These are phyloP conservation scores for Pantelozetes paolii DNA, from an alignment of 2,888 invertebrate genomes.

Conservation along the genomic window DNA sequence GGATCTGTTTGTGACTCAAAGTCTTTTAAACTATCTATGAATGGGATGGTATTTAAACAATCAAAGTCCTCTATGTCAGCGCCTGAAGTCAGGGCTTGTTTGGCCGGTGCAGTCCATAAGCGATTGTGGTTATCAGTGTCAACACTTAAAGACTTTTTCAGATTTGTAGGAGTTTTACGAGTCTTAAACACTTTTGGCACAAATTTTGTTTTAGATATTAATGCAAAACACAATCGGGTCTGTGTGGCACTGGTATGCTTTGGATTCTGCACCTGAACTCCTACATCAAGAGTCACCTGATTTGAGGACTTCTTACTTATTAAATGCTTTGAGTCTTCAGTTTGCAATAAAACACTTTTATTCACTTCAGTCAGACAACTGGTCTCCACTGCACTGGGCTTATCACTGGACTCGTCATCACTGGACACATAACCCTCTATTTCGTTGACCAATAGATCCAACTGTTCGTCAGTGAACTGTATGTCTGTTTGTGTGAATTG, in stretches of 20 bases:
- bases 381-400: neutral
- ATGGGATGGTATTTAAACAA: neutral
- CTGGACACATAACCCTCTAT: neutral
- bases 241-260: constrained; percentile 36
- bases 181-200: constrained; percentile 33
- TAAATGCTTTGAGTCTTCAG: constrained; percentile 7
- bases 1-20: constrained; percentile 48
- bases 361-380: neutral
- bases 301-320: neutral
- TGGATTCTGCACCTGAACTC: constrained; percentile 26
- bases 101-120: neutral
- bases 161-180: neutral
- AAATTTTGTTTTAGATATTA: neutral
- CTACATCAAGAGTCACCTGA: constrained; percentile 32
- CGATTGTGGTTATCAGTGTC: constrained; percentile 1
- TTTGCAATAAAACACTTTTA: constrained; percentile 34
- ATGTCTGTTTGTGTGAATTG: constrained; percentile 34
- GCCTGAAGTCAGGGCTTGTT: neutral
- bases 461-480: neutral
- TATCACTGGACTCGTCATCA: neutral
- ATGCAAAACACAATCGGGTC: constrained; percentile 33
- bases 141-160: constrained; percentile 12
- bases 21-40: constrained; percentile 35
- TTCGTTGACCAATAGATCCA: constrained; percentile 28
- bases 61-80: neutral